Conservation (phyloP, 1,140 invertebrate species). For the Drosophila albomicans region DNA sequence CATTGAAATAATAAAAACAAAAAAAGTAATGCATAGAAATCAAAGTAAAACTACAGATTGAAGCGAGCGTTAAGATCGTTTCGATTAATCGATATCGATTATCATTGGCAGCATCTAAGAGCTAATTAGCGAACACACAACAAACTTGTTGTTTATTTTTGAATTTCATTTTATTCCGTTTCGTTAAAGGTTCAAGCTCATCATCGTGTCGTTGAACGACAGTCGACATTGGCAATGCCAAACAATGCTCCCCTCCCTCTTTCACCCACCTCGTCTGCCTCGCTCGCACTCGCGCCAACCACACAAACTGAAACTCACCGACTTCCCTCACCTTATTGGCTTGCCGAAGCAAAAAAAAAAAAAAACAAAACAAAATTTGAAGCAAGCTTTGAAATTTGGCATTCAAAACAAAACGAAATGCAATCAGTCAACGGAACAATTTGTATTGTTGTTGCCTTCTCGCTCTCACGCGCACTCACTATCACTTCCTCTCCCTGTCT, state of each 20-base stretch:
- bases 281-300: not conserved
- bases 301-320: not conserved
- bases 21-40: not conserved
- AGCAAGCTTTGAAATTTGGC: slow-evolving; percentile 39
- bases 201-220: slow-evolving; percentile 65
- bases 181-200: slow-evolving; percentile 49
- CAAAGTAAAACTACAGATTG: not conserved
- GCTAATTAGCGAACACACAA: not conserved
- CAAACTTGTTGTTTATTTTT: slow-evolving; percentile 1
- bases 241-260: not conserved
- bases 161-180: slow-evolving; percentile 2
- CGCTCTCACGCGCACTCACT: not conserved
- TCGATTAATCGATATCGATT: not conserved
- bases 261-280: not conserved
- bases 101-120: not conserved
- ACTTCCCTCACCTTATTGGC: not conserved
- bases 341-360: not conserved
- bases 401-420: slow-evolving; percentile 60
- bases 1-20: not conserved
- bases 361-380: slow-evolving; percentile 1
- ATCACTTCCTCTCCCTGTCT: not conserved
- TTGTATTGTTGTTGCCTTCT: slow-evolving; percentile 38
- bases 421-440: slow-evolving; percentile 71
- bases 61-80: not conserved
- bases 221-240: slow-evolving; percentile 56